Percentiles rank a stretch among this genome's conserved stretches.
These are phyloP conservation scores for Auanema freiburgensis DNA, from an alignment of 2,888 invertebrate genomes.

Conservation along the genomic window DNA sequence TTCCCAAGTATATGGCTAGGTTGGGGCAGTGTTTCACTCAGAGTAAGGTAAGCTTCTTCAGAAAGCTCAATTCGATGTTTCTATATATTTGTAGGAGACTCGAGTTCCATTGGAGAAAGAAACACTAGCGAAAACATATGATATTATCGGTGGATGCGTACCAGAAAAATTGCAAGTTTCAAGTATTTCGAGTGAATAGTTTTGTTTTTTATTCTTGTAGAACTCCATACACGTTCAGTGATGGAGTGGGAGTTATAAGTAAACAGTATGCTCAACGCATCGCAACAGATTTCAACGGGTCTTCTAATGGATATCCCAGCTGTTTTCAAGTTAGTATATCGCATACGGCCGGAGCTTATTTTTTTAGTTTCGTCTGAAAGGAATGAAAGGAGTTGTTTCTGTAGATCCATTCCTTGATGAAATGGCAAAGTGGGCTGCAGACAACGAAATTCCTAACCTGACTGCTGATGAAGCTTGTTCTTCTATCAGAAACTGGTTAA, in stretches of 20 bases:
- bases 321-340: constrained; percentile 39
- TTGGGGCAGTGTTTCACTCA: constrained; percentile 65
- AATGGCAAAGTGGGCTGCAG: constrained; percentile 20
- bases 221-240: constrained; percentile 45
- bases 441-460: neutral
- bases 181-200: neutral
- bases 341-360: neutral
- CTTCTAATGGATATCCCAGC: constrained; percentile 44
- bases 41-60: constrained; percentile 12
- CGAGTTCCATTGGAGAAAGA: constrained; percentile 29
- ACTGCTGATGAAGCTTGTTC: constrained; percentile 11
- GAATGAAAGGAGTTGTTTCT: constrained; percentile 62
- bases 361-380: constrained; percentile 59
- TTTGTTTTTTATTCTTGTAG: constrained; percentile 13
- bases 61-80: neutral
- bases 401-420: constrained; percentile 55
- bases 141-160: constrained; percentile 35
- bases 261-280: constrained; percentile 34
- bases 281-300: constrained; percentile 11
- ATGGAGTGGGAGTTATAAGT: constrained; percentile 60
- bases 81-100: constrained; percentile 5
- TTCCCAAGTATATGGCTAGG: constrained; percentile 65
- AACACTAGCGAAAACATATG: constrained; percentile 27
- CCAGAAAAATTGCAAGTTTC: neutral
- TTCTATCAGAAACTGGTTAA: neutral